Conservation (phyloP, 2,888 invertebrate species). For the Temnothorax rugatulus region DNA sequence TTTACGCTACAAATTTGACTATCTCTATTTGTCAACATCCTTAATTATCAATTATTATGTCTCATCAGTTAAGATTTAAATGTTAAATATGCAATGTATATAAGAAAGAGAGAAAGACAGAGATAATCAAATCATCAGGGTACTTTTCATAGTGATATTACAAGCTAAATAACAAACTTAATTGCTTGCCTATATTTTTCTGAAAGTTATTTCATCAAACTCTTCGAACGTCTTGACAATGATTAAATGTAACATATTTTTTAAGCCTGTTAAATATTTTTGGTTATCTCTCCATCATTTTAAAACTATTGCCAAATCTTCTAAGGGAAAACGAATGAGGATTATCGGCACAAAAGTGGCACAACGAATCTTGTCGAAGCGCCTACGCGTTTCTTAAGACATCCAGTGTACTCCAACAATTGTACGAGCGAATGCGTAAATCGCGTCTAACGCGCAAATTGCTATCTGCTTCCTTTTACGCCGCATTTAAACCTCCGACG, state of each 20-base stretch:
- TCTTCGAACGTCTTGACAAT: not conserved
- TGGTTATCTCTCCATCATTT: not conserved
- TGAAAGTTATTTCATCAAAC: not conserved
- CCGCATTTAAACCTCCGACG: not conserved
- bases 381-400: not conserved
- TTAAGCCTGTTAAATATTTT: not conserved
- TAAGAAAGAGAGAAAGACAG: not conserved
- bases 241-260: not conserved
- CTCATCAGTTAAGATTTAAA: not conserved
- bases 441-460: constrained; percentile 38
- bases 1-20: not conserved
- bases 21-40: not conserved
- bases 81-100: not conserved
- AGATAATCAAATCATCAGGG: not conserved
- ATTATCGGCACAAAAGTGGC: not conserved
- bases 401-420: not conserved
- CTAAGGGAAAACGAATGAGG: not conserved
- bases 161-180: not conserved
- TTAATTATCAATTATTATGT: not conserved
- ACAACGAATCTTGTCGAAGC: not conserved
- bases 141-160: not conserved
- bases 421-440: constrained; percentile 25
- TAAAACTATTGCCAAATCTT: not conserved
- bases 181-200: not conserved
- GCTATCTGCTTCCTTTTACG: constrained; percentile 33